Base-by-base conservation (phyloP, 2,888 invertebrate species). In the Stomorhina lunata region DNA sequence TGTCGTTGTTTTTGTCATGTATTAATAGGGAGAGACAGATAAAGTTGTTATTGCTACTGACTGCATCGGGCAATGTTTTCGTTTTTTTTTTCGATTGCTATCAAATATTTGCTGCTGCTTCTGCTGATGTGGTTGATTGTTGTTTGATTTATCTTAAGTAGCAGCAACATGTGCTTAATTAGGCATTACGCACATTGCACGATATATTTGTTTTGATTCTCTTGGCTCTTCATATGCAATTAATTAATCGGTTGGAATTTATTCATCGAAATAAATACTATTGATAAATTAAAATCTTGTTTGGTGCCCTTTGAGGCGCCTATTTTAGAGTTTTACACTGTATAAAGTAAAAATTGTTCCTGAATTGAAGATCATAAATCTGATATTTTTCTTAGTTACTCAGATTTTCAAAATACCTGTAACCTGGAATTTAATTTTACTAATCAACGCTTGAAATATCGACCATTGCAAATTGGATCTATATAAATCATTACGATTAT, bases 161-260 rank as follows among this genome's bases (percentile, higher is more conserved):
- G 63, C 53, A 65, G 40, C 15, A 77, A 76, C 72, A 77, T 77
- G 81, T 66, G 71, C 66, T 77, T 68, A 57, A 77, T 77, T 72
- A 77, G 45, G 45, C 59, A 71, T 68, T 65, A 63, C 71, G 57
- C 65, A 55, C 48, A 57, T 25, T 73, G 40, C 32, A 57, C 34
- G 34, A 59, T 55, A 27, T 63, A 34, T 43, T 27, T 79, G 55
- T 66, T 63, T 65, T 73, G 55, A 53, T 66, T 71, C 12, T 61
- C 32, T 29, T 61, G 22, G 34, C 53, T 43, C 55, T 57, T 57
- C 37, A 55, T 45, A 71, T 72, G 29, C 25, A 77, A 81, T 29
- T 81, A 78, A 72, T 69, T 72, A 65, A 68, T 81, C 72, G 71
- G 5, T 45, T 61, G 66, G 68, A 72, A 77, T 81, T 72, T 61